Percentiles rank a stretch among this genome's conserved stretches.
Conservation (phyloP, 2,113 vertebrate species). For the Varanus komodoensis region DNA sequence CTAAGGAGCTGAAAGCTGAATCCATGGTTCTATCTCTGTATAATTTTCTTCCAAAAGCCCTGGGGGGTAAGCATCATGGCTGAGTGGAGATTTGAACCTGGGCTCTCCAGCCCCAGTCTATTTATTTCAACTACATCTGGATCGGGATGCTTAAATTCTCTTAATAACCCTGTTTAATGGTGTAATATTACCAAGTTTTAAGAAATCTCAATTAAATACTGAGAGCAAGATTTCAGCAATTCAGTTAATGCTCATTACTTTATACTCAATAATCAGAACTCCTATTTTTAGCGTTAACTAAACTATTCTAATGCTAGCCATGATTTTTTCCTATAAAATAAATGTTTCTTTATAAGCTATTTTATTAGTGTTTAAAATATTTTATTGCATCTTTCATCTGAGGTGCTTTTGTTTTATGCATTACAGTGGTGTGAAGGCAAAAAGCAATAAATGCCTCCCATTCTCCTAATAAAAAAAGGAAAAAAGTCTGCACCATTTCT, state of each 20-base stretch:
- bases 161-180: neutral
- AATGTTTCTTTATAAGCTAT: conserved; percentile 22
- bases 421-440: neutral
- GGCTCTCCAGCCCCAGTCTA: neutral
- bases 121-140: neutral
- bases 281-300: conserved; percentile 22
- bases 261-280: conserved; percentile 5
- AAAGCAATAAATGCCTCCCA: neutral
- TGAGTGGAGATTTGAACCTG: neutral
- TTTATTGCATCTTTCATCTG: conserved; percentile 26
- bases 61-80: too few relatives aligned
- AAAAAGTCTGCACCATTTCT: neutral
- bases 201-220: neutral
- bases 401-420: conserved; percentile 28
- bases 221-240: neutral
- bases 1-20: neutral
- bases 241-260: conserved; percentile 2
- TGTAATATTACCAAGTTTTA: neutral
- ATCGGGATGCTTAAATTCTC: neutral
- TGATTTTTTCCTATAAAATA: conserved; percentile 13
- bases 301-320: conserved; percentile 19
- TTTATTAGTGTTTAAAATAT: conserved; percentile 32
- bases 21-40: neutral
- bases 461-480: neutral
- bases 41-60: neutral